phyloP scores from a whole-genome alignment of 2,888 invertebrate species.

The Acleris emargana region DNA sequence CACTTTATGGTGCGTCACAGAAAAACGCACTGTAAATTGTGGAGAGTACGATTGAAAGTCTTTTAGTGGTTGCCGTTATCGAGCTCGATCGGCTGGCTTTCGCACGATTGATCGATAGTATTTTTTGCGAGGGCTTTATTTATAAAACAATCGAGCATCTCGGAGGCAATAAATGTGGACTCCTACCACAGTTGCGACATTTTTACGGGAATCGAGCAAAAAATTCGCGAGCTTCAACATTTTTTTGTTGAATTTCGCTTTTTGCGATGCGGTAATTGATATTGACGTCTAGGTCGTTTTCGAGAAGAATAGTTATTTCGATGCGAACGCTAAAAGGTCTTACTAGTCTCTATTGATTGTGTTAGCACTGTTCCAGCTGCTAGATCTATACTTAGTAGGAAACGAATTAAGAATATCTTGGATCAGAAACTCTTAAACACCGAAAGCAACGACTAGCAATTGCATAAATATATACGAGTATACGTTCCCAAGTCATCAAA shows the following conservation, averaged over 20 bases:
- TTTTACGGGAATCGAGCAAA: slow-evolving; percentile 53
- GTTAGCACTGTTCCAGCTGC: no score
- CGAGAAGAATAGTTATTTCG: background rate
- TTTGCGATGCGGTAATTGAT: slow-evolving; percentile 31
- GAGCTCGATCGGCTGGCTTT: slow-evolving; percentile 73
- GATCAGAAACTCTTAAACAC: no score
- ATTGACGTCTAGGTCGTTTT: slow-evolving; percentile 5
- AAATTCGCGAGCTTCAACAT: slow-evolving; percentile 32
- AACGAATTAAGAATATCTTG: no score
- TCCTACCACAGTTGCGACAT: slow-evolving; percentile 68
- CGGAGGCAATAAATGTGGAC: slow-evolving; percentile 71
- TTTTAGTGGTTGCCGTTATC: slow-evolving; percentile 55
- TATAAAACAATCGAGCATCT: slow-evolving; percentile 82
- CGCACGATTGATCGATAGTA: slow-evolving; percentile 84
- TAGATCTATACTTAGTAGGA: no score
- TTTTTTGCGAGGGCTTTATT: slow-evolving; percentile 81
- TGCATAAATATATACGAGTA: no score
- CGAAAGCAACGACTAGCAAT: no score
- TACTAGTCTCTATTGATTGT: no score
- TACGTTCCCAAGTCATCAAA: no score
- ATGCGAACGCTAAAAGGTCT: no score
- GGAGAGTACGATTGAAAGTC: slow-evolving; percentile 47
- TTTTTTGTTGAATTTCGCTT: slow-evolving; percentile 25
- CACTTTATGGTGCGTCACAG: slow-evolving; percentile 41
- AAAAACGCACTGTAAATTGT: slow-evolving; percentile 50